Evolutionary conservation across 1,140 invertebrate species (phyloP).

Genomic region (Mercenaria mercenaria): DNA sequence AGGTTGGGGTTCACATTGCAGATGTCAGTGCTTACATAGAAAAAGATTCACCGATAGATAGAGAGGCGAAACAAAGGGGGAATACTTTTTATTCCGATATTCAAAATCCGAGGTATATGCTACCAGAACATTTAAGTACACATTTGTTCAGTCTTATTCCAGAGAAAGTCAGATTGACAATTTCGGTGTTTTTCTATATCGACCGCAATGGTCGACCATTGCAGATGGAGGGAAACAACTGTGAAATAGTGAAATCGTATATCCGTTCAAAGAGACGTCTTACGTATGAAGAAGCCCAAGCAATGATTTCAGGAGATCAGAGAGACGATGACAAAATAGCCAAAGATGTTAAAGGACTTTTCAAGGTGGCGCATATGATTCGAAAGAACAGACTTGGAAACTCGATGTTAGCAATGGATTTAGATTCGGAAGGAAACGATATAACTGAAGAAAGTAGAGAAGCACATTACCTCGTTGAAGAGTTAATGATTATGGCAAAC

Average conservation of each 20-base stretch:
- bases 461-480: conserved; percentile 80
- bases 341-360: conserved; percentile 67
- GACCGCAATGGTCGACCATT: conserved; percentile 45
- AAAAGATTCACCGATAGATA: conserved; percentile 76
- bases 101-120: conserved; percentile 82
- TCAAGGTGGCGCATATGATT: conserved; percentile 67
- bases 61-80: conserved; percentile 80
- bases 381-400: conserved; percentile 69
- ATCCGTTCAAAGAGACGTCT: conserved; percentile 72
- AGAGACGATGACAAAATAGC: not conserved
- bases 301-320: conserved; percentile 57
- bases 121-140: conserved; percentile 84
- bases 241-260: conserved; percentile 61
- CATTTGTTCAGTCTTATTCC: conserved; percentile 85
- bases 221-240: not conserved
- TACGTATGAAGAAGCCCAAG: conserved; percentile 75
- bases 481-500: conserved; percentile 70
- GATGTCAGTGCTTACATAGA: conserved; percentile 81
- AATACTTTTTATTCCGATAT: conserved; percentile 80
- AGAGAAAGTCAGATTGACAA: conserved; percentile 74
- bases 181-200: conserved; percentile 78
- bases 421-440: conserved; percentile 43
- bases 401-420: conserved; percentile 68
- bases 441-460: conserved; percentile 70
- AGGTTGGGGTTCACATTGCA: conserved; percentile 84